Base-by-base conservation (phyloP, 2,113 vertebrate genomes). In the Microcebus murinus region DNA sequence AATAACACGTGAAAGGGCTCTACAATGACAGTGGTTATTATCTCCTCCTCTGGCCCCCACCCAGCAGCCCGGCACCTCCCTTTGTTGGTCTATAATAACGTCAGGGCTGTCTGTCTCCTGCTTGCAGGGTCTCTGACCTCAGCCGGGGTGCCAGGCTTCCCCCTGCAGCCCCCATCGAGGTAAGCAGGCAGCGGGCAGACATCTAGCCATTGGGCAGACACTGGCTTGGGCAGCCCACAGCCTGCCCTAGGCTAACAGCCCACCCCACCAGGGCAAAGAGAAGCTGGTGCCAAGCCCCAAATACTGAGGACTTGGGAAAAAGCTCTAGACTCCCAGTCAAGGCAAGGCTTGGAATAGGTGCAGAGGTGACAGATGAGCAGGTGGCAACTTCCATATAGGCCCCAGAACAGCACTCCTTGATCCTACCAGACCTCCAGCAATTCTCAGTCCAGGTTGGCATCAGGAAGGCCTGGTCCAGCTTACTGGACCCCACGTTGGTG, bases 21-120 rank as follows among this genome's bases (percentile, higher is more conserved):
- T 17, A 52, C 94, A 88, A 59, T 67, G 63, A 93, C 85, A 61
- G 92, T 36, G 10, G 90, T 86, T 84, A 94, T 96, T 87, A 98
- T 95, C 86, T 74, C 61, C 36, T 63, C 34, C 65, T 71, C 17
- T 2, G 25, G 23, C 27, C 65, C 63, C 90, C 70, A 36, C 73
- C 77, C 52, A 87, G 91, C 92, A 36, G 57, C 73, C 61, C 1
- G 39, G 94, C 80, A 77, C 94, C 84, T 84, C 92, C 93, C 87
- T 94, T 70, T 10, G 34, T 45, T 83, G 83, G 77, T 67, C 84
- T 96, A 29, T 95, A 95, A 96, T 97, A 94, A 95, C 70, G 73
- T 80, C 57, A 93, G 88, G 87, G 67, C 90, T 63, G 97, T 39
- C 80, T 8, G 55, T 70, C 90, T 85, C 90, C 67, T 4, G 79